Evolutionary conservation across 2,888 invertebrate genomes (phyloP), one percentile per base, ranked within the genome.

Genomic region (Spodoptera exigua): DNA sequence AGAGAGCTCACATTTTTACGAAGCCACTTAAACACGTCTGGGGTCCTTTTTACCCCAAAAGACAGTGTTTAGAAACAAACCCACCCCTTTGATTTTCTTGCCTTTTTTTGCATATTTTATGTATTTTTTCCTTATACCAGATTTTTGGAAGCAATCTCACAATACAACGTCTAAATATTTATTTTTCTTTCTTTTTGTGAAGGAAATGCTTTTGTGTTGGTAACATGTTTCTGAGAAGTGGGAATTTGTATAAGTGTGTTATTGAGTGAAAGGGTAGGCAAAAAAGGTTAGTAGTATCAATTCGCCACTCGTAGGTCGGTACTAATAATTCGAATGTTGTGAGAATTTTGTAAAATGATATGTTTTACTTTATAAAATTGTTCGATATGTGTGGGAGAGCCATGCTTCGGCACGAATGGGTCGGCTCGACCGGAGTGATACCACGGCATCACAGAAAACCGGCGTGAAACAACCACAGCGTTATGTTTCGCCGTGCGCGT

Each of bases 21-120:
- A 74, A 80, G 72, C 79, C 73, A 76, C 80, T 81, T 78, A 81
- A 73, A 74, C 67, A 71, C 71, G 58, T 59, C 43, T 44, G 39
- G 53, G 51, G 63, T 58, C 72, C 71, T 78, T 76, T 64, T 61
- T 74, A 68, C 62, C 76, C 63, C 76, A 47, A 49, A 27, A 69
- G 80, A 79, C 71, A 75, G 78, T 81, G 83, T 83, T 82, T 80
- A 74, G 78, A 77, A 79, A 78, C 75, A 77, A 72, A 67, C 59
- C 56, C 70, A 76, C 75, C 83, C 83, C 85, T 86, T 86, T 86
- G 86, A 86, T 85, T 85, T 80, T n/a, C n/a, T n/a, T n/a, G n/a
- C n/a, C n/a, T n/a, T n/a, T 74, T 76, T 84, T 85, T 79, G 78
- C 81, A 79, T 81, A 79, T 78, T 78, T 76, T 79, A 78, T 82